phyloP scores from a whole-genome alignment of 2,113 vertebrate species.

The Parus major region DNA sequence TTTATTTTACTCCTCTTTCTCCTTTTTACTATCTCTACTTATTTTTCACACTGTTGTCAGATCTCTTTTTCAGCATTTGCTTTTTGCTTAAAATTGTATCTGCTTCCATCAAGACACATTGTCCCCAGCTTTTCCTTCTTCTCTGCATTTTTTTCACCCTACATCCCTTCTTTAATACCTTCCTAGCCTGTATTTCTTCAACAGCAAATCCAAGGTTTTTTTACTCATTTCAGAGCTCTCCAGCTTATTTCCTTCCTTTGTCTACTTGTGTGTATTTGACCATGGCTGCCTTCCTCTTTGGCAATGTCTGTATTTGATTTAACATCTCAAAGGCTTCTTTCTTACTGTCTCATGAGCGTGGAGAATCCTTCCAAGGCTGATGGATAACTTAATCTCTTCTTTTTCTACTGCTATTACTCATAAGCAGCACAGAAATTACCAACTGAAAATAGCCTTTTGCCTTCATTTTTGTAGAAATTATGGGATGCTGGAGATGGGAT shows the following conservation, averaged over 20 bases:
- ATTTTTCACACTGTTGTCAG: not conserved
- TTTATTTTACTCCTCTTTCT: not conserved
- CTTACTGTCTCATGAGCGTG: not conserved
- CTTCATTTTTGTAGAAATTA: conserved; percentile 8
- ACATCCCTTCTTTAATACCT: not conserved
- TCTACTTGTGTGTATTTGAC: not conserved
- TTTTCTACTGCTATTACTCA: not conserved
- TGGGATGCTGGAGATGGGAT: not conserved
- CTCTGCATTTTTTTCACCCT: not conserved
- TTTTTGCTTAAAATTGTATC: not conserved
- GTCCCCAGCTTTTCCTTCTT: not conserved
- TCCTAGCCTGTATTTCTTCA: not conserved
- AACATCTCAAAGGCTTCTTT: not conserved
- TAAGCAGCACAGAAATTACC: not conserved
- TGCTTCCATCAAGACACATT: not conserved
- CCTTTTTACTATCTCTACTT: not conserved
- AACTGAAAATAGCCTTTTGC: not conserved
- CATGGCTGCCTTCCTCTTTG: not conserved
- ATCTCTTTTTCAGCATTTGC: not conserved
- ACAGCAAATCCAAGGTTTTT: not conserved
- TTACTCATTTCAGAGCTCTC: not conserved
- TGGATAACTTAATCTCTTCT: not conserved
- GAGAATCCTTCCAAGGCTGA: not conserved
- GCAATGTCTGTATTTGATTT: not conserved
- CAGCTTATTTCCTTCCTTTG: not conserved